Percentiles rank a stretch among this genome's conserved stretches.
Evolutionary conservation across 2,888 invertebrate species (phyloP).

Genomic region (Drosophila setosimentum): DNA sequence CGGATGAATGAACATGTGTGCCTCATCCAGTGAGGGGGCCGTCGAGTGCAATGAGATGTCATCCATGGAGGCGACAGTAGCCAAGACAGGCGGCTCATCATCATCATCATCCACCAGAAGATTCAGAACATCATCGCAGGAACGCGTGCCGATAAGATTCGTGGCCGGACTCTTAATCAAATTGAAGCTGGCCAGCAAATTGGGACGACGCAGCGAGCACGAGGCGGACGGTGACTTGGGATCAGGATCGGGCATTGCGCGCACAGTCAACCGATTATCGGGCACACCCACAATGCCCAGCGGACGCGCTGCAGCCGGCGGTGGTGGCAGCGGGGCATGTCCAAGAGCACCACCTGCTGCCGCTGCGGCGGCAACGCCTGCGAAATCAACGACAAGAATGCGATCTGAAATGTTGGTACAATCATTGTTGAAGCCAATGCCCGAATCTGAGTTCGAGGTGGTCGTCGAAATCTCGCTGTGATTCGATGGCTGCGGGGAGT

Average conservation of each 20-base stretch:
- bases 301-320: constrained; percentile 69
- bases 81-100: constrained; percentile 54
- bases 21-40: constrained; percentile 60
- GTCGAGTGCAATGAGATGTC: constrained; percentile 87
- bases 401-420: constrained; percentile 93
- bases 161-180: constrained; percentile 85
- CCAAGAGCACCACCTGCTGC: constrained; percentile 37
- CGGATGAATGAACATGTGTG: constrained; percentile 74
- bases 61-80: constrained; percentile 86
- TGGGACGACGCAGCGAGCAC: constrained; percentile 69
- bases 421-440: constrained; percentile 97
- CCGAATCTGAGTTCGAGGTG: constrained; percentile 97
- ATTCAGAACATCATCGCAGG: constrained; percentile 87
- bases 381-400: constrained; percentile 91
- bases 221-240: constrained; percentile 68
- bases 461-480: constrained; percentile 92
- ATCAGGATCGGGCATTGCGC: constrained; percentile 88
- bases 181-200: constrained; percentile 85
- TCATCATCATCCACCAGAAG: constrained; percentile 77
- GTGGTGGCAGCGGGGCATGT: constrained; percentile 34
- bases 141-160: constrained; percentile 84
- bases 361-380: constrained; percentile 35
- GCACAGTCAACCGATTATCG: constrained; percentile 87
- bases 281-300: constrained; percentile 82
- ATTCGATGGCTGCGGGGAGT: constrained; percentile 94